These are phyloP conservation scores for Eubasilissa regina DNA, from an alignment of 1,140 invertebrate species.

Conservation along the genomic window DNA sequence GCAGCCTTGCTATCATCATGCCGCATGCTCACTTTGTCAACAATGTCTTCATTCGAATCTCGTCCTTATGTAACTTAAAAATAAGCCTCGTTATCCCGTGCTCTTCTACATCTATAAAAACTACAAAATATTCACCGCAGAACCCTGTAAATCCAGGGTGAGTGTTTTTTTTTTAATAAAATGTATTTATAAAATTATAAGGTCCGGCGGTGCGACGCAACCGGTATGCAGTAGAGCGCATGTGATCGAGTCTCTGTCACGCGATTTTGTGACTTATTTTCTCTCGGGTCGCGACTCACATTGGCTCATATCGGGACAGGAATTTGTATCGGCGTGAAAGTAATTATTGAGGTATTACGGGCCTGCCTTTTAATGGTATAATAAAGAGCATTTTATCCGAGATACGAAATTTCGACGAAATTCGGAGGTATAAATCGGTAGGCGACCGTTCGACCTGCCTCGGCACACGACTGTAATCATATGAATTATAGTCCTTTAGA, in stretches of 20 bases:
- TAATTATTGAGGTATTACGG: conserved; percentile 49
- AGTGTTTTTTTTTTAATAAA: conserved; percentile 57
- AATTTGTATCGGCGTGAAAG: conserved; percentile 24
- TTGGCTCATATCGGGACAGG: not conserved
- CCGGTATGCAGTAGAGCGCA: not conserved
- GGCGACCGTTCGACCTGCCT: conserved; percentile 20
- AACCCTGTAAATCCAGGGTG: conserved; percentile 46
- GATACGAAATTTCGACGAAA: conserved; percentile 47
- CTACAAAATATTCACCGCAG: conserved; percentile 12
- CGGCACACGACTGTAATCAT: conserved; percentile 52
- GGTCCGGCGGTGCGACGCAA: conserved; percentile 39
- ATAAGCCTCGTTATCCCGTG: conserved; percentile 31
- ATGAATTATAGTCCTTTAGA: conserved; percentile 48
- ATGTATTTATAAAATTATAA: conserved; percentile 61
- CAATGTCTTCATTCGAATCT: conserved; percentile 32
- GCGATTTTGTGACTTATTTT: conserved; percentile 44
- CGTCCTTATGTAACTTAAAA: not conserved
- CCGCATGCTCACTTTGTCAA: conserved; percentile 34
- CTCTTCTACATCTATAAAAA: not conserved
- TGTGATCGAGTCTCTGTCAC: conserved; percentile 15
- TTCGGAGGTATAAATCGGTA: conserved; percentile 40
- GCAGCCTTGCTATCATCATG: conserved; percentile 39
- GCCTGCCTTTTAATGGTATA: conserved; percentile 52
- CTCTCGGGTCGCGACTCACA: not conserved
- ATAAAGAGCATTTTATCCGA: conserved; percentile 54